A percentile compares a stretch with the other conserved stretches of the same genome.
phyloP scores from a whole-genome alignment of 2,113 vertebrate species.

The Mohoua ochrocephala region DNA sequence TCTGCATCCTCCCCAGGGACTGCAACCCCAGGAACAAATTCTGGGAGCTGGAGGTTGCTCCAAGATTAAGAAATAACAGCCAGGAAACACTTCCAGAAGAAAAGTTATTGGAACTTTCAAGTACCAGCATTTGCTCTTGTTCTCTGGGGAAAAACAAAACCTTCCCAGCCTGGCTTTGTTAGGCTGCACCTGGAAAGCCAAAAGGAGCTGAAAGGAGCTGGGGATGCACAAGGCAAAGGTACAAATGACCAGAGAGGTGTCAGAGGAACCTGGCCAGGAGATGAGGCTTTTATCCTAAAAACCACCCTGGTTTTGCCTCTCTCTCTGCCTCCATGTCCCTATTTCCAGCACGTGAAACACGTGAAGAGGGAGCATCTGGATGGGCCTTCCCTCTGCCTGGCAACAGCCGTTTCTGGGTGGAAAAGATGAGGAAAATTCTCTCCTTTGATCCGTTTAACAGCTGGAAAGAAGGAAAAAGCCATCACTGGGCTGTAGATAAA shows the following conservation, averaged over 20 bases:
- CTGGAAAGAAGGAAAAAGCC: neutral
- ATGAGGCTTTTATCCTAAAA: neutral
- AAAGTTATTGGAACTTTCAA: neutral
- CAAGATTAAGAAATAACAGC: neutral
- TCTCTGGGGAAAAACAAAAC: neutral
- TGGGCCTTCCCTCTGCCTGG: neutral
- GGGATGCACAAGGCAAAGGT: neutral
- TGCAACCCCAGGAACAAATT: neutral
- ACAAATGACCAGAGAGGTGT: neutral
- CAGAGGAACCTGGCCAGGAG: neutral
- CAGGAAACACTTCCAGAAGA: neutral
- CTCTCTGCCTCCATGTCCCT: neutral
- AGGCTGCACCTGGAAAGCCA: neutral
- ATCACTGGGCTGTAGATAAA: neutral
- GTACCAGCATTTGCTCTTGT: neutral
- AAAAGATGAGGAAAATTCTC: neutral
- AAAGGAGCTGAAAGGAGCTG: neutral
- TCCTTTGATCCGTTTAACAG: neutral
- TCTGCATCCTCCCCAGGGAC: neutral
- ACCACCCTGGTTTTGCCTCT: neutral
- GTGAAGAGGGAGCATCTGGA: neutral
- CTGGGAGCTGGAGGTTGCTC: neutral
- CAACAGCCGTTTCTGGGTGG: neutral
- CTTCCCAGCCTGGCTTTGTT: neutral
- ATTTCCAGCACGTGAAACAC: neutral